phyloP scores from a whole-genome alignment of 2,113 vertebrate species.

The Xerus inauris region DNA sequence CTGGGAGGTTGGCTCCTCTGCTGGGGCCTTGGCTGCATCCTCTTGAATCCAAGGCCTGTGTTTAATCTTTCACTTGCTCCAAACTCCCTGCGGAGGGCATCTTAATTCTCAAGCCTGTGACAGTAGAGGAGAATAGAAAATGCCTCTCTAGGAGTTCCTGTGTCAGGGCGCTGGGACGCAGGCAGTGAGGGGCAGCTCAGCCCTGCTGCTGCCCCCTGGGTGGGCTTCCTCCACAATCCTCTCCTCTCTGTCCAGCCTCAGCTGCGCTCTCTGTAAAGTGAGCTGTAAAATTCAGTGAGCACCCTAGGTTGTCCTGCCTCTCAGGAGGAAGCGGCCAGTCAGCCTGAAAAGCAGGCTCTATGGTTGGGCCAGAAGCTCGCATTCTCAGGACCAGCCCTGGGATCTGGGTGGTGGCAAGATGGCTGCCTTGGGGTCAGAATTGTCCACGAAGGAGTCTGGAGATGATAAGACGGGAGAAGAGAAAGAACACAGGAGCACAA shows the following conservation, averaged over 20 bases:
- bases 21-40: accelerated
- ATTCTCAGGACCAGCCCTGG: accelerated
- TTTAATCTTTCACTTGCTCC: background rate
- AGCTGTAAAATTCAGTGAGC: background rate
- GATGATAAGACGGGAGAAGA: no score
- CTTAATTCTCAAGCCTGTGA: background rate
- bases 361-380: background rate
- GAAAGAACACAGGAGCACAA: background rate
- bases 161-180: accelerated
- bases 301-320: background rate
- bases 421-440: no score
- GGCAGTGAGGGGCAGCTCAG: accelerated
- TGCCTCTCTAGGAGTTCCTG: accelerated
- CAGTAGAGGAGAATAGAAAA: background rate
- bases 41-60: no score
- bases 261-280: accelerated
- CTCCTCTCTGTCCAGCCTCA: background rate
- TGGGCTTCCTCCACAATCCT: background rate
- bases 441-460: background rate
- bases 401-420: no score
- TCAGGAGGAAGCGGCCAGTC: background rate
- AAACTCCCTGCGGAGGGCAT: accelerated
- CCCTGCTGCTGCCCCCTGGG: accelerated
- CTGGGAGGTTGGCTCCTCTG: no score
- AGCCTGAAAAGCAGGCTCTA: background rate